A percentile compares a stretch with the other conserved stretches of the same genome.
Conservation (phyloP, 2,797 vertebrate genomes). For the Sebastes steindachneri region DNA sequence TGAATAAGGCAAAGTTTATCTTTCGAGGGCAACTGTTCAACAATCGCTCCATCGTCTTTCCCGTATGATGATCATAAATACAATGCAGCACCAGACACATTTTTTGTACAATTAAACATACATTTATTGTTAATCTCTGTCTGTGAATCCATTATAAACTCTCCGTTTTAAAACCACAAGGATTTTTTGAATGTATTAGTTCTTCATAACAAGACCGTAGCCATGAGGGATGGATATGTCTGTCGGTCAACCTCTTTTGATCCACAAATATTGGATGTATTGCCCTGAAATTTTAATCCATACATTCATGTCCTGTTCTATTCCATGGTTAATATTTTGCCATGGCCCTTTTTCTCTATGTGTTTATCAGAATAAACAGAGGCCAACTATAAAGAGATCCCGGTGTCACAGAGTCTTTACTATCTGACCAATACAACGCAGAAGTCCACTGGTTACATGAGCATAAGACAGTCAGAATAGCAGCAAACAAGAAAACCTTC, state of each 20-base stretch:
- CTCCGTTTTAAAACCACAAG: not conserved
- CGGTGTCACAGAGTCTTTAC: too few relatives aligned
- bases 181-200: not conserved
- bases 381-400: too few relatives aligned
- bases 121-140: not conserved
- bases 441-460: too few relatives aligned
- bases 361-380: too few relatives aligned
- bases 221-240: not conserved
- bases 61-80: constrained; percentile 35
- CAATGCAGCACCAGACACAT: constrained; percentile 23
- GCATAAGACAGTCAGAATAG: too few relatives aligned
- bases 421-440: too few relatives aligned
- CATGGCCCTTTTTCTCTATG: too few relatives aligned
- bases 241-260: too few relatives aligned
- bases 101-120: not conserved
- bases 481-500: not conserved
- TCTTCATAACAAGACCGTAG: not conserved
- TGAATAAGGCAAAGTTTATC: not conserved
- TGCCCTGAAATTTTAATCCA: too few relatives aligned
- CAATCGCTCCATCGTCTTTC: constrained; percentile 30
- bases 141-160: not conserved
- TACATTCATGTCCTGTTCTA: too few relatives aligned
- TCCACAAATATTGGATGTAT: too few relatives aligned
- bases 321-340: too few relatives aligned
- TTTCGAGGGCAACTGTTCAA: not conserved